Percentiles rank a stretch among this genome's conserved stretches.
Conservation (phyloP, 2,797 vertebrate species). For the Coregonus suidteri region DNA sequence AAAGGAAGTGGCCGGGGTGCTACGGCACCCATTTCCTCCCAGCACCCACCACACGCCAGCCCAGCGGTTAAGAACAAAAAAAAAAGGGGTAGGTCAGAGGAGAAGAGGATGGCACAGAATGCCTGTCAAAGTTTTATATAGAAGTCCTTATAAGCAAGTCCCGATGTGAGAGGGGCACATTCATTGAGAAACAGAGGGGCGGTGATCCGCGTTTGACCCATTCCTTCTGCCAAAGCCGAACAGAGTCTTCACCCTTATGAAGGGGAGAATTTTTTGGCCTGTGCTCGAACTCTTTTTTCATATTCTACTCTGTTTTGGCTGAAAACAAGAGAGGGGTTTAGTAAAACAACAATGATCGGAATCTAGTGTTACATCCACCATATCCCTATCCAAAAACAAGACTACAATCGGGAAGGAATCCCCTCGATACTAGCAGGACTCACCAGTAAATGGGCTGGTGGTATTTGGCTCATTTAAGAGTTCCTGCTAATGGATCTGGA, state of each 20-base stretch:
- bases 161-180: slow-evolving; percentile 75
- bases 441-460: slow-evolving; percentile 99
- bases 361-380: neutral
- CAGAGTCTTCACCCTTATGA: slow-evolving; percentile 76
- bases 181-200: slow-evolving; percentile 68
- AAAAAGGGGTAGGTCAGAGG: slow-evolving; percentile 49
- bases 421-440: slow-evolving; percentile 31
- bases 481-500: too few relatives aligned
- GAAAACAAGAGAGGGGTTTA: slow-evolving; percentile 46
- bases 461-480: slow-evolving; percentile 99
- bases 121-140: slow-evolving; percentile 76
- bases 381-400: neutral
- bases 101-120: slow-evolving; percentile 88
- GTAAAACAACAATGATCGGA: neutral
- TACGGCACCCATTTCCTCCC: slow-evolving; percentile 62
- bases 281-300: slow-evolving; percentile 99
- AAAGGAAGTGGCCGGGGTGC: slow-evolving; percentile 62
- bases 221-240: slow-evolving; percentile 64
- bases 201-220: slow-evolving; percentile 79
- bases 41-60: slow-evolving; percentile 54
- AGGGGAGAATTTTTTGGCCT: slow-evolving; percentile 99
- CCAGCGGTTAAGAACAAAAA: slow-evolving; percentile 59
- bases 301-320: slow-evolving; percentile 99
- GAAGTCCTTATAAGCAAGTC: slow-evolving; percentile 81
- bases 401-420: neutral